Evolutionary conservation across 2,888 invertebrate genomes (phyloP).

Genomic region (Napeogenes inachia): DNA sequence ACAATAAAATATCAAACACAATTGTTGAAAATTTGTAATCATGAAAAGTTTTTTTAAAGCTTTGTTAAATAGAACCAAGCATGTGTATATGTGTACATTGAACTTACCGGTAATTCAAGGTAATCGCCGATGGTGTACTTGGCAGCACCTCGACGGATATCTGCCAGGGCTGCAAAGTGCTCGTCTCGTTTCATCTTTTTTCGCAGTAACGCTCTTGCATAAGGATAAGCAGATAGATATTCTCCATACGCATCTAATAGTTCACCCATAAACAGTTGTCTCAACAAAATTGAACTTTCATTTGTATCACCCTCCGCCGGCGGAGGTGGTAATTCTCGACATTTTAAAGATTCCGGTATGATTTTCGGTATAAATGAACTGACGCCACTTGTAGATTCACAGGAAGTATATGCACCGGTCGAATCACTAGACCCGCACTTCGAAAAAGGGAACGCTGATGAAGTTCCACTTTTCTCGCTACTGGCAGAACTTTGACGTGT

Average conservation of each 20-base stretch:
- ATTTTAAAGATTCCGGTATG: conserved; percentile 57
- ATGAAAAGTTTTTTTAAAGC: not conserved
- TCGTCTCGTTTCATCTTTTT: conserved; percentile 80
- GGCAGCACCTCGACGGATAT: conserved; percentile 81
- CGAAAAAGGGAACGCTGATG: conserved; percentile 72
- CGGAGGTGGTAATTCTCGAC: conserved; percentile 61
- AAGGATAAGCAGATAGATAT: conserved; percentile 79
- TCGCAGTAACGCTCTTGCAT: conserved; percentile 78
- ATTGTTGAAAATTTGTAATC: not conserved
- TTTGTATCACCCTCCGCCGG: conserved; percentile 52
- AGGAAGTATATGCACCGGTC: conserved; percentile 66
- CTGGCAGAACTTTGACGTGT: conserved; percentile 68
- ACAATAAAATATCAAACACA: not conserved
- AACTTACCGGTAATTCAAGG: conserved; percentile 83
- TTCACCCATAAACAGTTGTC: conserved; percentile 80
- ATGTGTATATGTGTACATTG: conserved; percentile 19
- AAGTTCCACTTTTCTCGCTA: conserved; percentile 70
- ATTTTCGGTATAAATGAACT: conserved; percentile 61
- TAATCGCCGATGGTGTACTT: conserved; percentile 80
- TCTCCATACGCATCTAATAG: conserved; percentile 82
- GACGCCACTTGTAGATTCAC: conserved; percentile 69
- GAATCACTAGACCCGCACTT: conserved; percentile 73
- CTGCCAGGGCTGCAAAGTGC: conserved; percentile 81
- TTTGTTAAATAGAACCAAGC: not conserved
- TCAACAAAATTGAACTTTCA: conserved; percentile 68